These are phyloP conservation scores for Mobula birostris DNA, from an alignment of 2,113 vertebrate genomes.

Conservation along the genomic window DNA sequence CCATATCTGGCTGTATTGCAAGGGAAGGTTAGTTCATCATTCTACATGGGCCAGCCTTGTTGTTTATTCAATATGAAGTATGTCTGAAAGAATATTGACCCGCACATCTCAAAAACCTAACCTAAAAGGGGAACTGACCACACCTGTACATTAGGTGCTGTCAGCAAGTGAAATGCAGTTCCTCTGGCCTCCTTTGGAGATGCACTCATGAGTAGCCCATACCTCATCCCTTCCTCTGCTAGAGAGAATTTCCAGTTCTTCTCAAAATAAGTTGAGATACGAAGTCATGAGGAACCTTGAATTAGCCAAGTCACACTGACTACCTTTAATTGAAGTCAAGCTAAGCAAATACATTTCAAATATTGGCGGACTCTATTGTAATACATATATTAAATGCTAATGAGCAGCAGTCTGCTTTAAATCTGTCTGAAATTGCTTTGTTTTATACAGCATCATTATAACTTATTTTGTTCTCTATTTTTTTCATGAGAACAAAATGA, in stretches of 20 bases:
- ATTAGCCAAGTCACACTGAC: background rate
- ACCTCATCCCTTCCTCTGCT: background rate
- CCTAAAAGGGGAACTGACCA: background rate
- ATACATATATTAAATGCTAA: conserved; percentile 3
- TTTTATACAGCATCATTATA: background rate
- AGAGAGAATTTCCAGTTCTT: background rate
- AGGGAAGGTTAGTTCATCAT: background rate
- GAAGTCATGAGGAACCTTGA: background rate
- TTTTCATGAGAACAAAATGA: background rate
- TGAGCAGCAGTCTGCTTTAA: background rate
- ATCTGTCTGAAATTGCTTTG: background rate
- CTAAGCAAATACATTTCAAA: background rate
- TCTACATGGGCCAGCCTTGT: background rate
- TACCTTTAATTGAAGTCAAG: background rate
- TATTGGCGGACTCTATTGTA: background rate
- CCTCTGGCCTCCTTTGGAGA: background rate
- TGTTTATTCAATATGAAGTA: background rate
- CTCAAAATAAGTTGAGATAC: background rate
- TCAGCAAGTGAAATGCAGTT: background rate
- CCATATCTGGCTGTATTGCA: background rate
- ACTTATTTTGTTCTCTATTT: background rate
- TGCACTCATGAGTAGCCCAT: background rate
- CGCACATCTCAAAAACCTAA: background rate
- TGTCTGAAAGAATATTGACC: background rate
- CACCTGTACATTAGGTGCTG: background rate